Percentiles rank a stretch among this genome's conserved stretches.
Evolutionary conservation across 2,113 vertebrate species (phyloP).

Genomic region (Cervus canadensis): DNA sequence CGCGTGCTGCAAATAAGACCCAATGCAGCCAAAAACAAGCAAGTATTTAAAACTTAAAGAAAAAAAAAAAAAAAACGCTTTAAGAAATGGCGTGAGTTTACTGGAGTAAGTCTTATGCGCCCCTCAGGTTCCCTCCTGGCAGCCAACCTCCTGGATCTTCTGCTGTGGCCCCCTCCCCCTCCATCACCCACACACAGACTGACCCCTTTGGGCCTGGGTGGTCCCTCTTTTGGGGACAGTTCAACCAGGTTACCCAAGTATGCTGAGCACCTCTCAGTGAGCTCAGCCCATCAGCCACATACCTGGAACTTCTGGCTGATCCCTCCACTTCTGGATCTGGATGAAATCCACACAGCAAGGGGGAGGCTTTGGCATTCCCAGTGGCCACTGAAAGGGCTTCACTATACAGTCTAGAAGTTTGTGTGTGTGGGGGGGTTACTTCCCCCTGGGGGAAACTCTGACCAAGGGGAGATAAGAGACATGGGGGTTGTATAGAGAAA

Average conservation of each 20-base stretch:
- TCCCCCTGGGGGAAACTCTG: not conserved
- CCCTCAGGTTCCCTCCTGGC: not conserved
- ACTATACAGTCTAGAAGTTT: not conserved
- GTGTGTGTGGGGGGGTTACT: not conserved
- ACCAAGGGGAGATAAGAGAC: not conserved
- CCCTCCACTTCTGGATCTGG: not conserved
- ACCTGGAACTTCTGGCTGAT: not conserved
- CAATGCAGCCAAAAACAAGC: not conserved
- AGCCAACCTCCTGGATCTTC: not conserved
- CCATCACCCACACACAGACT: not conserved
- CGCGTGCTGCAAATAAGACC: fast-evolving
- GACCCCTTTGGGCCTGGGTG: not conserved
- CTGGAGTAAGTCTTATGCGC: not conserved
- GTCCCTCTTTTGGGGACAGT: not conserved
- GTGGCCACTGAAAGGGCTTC: not conserved
- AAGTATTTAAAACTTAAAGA: not conserved
- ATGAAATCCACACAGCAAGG: not conserved
- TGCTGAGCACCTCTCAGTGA: not conserved
- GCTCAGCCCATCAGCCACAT: not conserved
- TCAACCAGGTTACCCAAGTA: not conserved
- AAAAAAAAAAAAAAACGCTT: not conserved
- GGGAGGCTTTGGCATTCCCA: not conserved
- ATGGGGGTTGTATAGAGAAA: not conserved
- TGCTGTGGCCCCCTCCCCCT: not conserved
- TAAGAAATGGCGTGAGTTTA: not conserved